phyloP scores from a whole-genome alignment of 2,113 vertebrate species.

The Carollia perspicillata region DNA sequence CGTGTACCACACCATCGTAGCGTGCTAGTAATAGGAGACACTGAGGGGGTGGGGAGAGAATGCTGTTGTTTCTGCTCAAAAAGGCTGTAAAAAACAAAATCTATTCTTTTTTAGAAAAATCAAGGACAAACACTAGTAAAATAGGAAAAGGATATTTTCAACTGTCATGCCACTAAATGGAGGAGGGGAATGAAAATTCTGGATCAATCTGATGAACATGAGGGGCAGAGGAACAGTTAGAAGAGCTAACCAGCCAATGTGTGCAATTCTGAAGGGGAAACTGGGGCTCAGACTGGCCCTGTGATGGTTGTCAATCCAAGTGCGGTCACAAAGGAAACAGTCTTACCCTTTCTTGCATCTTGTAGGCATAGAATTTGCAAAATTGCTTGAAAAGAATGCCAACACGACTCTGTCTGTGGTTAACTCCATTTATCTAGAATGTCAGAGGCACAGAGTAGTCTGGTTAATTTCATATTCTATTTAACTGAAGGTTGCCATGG shows the following conservation, averaged over 20 bases:
- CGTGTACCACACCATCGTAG: background rate
- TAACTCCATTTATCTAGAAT: slow-evolving; percentile 34
- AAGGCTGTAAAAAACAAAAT: background rate
- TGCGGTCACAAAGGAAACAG: background rate
- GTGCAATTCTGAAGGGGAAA: background rate
- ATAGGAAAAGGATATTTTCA: background rate
- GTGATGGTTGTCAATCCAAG: background rate
- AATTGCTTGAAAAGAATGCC: background rate
- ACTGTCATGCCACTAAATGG: background rate
- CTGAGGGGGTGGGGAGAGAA: background rate
- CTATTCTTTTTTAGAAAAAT: background rate
- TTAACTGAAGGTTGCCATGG: slow-evolving; percentile 59
- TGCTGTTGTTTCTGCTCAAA: background rate
- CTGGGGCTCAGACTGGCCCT: background rate
- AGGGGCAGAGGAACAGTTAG: background rate
- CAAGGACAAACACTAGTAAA: background rate
- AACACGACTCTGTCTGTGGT: background rate
- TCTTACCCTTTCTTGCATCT: background rate
- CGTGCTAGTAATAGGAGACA: background rate
- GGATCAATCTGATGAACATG: background rate
- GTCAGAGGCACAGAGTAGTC: background rate
- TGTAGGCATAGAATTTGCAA: background rate
- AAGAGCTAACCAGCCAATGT: background rate
- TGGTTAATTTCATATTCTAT: slow-evolving; percentile 62
- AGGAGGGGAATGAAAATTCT: background rate